These are phyloP conservation scores for Allobates femoralis DNA, from an alignment of 2,797 vertebrate genomes.

Conservation along the genomic window DNA sequence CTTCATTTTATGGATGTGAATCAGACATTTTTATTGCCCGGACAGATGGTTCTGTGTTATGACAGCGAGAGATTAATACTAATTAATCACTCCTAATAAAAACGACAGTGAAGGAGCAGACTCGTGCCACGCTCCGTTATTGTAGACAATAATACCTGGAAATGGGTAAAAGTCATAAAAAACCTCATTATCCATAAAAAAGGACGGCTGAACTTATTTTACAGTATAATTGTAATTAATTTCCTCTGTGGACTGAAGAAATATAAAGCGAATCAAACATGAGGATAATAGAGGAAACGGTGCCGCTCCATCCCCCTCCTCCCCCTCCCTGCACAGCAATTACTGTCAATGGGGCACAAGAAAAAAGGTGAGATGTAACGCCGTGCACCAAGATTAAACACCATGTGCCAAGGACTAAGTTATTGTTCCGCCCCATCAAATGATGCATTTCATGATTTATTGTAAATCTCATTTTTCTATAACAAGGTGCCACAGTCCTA, in stretches of 20 bases:
- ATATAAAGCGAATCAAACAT: too few relatives aligned
- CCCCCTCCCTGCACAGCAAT: not conserved
- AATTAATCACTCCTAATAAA: slow-evolving; percentile 24
- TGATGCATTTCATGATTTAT: too few relatives aligned
- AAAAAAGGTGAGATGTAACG: too few relatives aligned
- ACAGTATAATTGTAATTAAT: not conserved
- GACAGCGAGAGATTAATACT: slow-evolving; percentile 32
- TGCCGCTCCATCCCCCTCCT: not conserved
- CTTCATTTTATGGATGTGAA: slow-evolving; percentile 14
- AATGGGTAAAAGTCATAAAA: not conserved
- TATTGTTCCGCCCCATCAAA: too few relatives aligned
- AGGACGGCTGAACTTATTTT: not conserved
- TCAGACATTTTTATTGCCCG: slow-evolving; percentile 12
- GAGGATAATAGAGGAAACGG: not conserved
- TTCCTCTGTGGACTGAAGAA: not conserved
- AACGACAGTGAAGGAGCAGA: not conserved
- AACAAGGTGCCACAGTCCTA: accelerated
- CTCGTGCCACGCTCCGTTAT: not conserved
- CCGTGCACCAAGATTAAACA: too few relatives aligned
- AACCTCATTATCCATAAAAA: not conserved
- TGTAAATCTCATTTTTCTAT: not conserved
- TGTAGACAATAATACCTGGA: not conserved
- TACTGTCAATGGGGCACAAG: too few relatives aligned
- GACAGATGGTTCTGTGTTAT: slow-evolving; percentile 23
- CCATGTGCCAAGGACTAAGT: too few relatives aligned